Percentiles rank a stretch among this genome's conserved stretches.
Evolutionary conservation across 2,113 vertebrate species (phyloP).

Genomic region (Paradoxurus hermaphroditus): DNA sequence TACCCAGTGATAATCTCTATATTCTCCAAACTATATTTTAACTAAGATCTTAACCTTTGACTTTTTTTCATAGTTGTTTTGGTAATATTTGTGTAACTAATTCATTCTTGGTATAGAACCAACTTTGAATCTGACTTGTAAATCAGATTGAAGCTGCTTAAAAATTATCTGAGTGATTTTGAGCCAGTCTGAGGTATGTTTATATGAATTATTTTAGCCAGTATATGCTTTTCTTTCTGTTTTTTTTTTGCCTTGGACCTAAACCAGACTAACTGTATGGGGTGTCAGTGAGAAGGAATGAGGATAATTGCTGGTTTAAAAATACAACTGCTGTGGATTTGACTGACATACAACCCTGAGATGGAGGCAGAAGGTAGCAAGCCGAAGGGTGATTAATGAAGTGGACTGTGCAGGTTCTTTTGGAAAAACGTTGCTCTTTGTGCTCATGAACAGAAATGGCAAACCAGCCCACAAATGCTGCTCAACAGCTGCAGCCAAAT

Average conservation of each 20-base stretch:
- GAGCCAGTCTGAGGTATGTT: conserved; percentile 20
- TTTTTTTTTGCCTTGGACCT: conserved; percentile 1
- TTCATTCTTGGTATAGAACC: neutral
- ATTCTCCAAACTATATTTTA: neutral
- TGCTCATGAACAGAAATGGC: neutral
- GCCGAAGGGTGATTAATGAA: neutral
- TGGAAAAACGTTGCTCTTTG: neutral
- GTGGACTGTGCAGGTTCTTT: neutral
- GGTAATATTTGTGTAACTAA: conserved; percentile 17
- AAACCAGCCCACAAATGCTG: neutral
- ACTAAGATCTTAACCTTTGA: conserved; percentile 8
- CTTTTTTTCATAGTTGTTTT: neutral
- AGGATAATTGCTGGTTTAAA: conserved; percentile 53
- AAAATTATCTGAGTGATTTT: neutral
- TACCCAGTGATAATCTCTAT: neutral
- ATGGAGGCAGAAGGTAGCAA: neutral
- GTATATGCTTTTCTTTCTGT: neutral
- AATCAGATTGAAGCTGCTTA: neutral
- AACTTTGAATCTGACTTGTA: conserved; percentile 20
- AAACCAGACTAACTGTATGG: conserved; percentile 3
- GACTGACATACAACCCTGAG: neutral
- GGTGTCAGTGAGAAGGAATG: conserved; percentile 33
- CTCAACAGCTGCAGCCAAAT: neutral
- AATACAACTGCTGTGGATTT: conserved; percentile 34
- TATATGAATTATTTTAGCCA: conserved; percentile 22